phyloP scores from a whole-genome alignment of 2,113 vertebrate species.

The Marmota monax region DNA sequence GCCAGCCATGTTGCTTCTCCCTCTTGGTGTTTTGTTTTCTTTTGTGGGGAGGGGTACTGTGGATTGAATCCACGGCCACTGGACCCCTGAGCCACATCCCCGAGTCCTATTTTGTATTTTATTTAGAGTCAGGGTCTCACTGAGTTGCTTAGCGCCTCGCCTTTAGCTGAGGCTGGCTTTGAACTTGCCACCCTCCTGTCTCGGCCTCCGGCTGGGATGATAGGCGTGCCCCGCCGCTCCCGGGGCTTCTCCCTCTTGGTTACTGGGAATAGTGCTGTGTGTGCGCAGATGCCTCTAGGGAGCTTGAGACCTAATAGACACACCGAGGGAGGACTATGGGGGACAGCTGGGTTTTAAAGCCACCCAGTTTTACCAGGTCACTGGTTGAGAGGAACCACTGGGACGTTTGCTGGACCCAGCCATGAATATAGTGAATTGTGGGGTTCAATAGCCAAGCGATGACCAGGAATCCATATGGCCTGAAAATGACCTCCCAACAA shows the following conservation, averaged over 20 bases:
- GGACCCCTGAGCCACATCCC: no score
- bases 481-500: neutral
- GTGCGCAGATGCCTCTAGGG: fast-evolving
- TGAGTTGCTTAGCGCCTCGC: no score
- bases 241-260: neutral
- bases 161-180: no score
- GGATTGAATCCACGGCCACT: no score
- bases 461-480: fast-evolving
- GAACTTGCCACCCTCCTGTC: no score
- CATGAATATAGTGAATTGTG: fast-evolving
- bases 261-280: fast-evolving
- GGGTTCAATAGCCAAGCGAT: fast-evolving
- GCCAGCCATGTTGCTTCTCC: neutral
- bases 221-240: no score
- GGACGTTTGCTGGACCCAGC: neutral
- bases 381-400: fast-evolving
- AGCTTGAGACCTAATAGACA: neutral
- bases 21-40: neutral
- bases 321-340: fast-evolving
- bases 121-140: no score
- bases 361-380: fast-evolving
- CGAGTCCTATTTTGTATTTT: no score
- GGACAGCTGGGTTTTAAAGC: neutral
- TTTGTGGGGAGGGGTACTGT: no score
- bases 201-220: no score